Evolutionary conservation across 2,797 vertebrate species (phyloP), one percentile per base, ranked within the genome.

Genomic region (Anas bahamensis): DNA sequence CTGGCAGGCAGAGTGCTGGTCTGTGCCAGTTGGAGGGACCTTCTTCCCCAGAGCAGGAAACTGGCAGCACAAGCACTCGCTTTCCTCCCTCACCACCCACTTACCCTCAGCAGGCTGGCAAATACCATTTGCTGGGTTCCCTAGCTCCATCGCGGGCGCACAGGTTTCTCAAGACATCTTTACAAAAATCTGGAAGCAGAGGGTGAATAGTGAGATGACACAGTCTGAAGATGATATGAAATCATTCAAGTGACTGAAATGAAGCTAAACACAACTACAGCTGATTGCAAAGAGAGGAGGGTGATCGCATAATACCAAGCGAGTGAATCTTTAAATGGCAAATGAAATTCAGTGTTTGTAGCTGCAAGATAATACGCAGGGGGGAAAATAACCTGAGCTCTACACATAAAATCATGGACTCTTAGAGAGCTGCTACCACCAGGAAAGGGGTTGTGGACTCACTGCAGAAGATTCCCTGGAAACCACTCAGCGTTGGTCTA

Each of bases 31-130:
- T 93, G 89, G 91, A 96, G 89, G 70, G 66, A 95, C 96, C 89
- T 86, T 89, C 91, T 66, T 80, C 70, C 48, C 48, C 73, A 78
- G 80, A 87, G 87, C 42, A 57, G 92, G 79, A 85, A 93, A 88
- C 89, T 92, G 95, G 95, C 96, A 96, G 33, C 55, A 56, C 0
- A 3, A 94, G 88, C 0, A 0, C 81, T 94, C 6, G 0, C 79
- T 92, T 95, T 78, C 87, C 59, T 89, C 39, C 93, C 26, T 88
- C 94, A 83, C 93, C 95, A 93, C 94, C 95, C 95, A 96, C 95
- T 48, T 60, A 61, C 70, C 83, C 70, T 72, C 8, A 6, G 70
- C 91, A 78, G 76, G 85, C 87, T 93, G 95, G 94, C 87, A 95
- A 94, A 88, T 80, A 89, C 76, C 73, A 52, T 89, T 93, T 91